Evolutionary conservation across 2,888 invertebrate species (phyloP).

Genomic region (Anthoptus insignis): DNA sequence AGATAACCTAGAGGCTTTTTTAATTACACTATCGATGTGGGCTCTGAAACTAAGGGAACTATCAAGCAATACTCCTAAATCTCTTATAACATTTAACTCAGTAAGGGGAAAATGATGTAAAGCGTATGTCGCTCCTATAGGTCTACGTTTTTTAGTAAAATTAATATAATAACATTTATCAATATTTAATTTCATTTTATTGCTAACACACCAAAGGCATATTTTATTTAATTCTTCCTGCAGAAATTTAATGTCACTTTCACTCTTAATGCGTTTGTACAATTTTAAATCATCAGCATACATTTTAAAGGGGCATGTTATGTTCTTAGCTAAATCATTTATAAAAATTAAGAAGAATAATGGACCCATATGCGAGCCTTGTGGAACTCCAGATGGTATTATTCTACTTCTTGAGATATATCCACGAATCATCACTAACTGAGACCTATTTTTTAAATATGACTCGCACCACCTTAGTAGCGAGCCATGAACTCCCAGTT

Average conservation of each 20-base stretch:
- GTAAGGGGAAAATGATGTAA: not conserved
- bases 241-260: not conserved
- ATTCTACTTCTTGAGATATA: not conserved
- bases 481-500: not conserved
- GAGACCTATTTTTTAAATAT: not conserved
- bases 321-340: constrained; percentile 17
- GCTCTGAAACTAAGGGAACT: not conserved
- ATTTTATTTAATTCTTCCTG: not conserved
- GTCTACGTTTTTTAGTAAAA: not conserved
- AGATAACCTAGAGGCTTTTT: constrained; percentile 1
- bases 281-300: constrained; percentile 14
- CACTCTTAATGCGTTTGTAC: not conserved
- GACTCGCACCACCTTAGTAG: not conserved
- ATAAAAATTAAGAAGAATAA: constrained; percentile 24
- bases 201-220: not conserved
- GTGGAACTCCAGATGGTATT: constrained; percentile 9
- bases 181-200: not conserved
- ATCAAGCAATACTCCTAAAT: not conserved
- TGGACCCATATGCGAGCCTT: constrained; percentile 15
- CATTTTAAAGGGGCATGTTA: constrained; percentile 6
- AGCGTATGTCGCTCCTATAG: not conserved
- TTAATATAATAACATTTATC: not conserved
- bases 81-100: not conserved
- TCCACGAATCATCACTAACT: not conserved
- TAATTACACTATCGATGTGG: not conserved